Conservation (phyloP, 2,113 vertebrate genomes). For the Catharus bicknelli region DNA sequence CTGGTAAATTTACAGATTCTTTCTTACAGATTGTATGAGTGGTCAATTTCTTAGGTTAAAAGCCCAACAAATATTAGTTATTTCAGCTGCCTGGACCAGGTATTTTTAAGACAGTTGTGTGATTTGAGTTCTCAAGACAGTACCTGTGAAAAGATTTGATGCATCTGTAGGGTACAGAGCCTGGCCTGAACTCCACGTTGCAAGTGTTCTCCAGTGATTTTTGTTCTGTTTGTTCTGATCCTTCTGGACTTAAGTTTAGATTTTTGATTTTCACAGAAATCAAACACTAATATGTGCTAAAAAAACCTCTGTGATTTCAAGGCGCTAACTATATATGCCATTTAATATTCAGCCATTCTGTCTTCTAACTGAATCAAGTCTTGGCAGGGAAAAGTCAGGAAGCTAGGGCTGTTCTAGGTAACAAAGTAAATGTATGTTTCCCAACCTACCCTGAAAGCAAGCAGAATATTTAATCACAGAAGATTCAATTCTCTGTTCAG, state of each 20-base stretch:
- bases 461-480: background rate
- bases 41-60: background rate
- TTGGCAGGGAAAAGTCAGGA: background rate
- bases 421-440: background rate
- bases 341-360: background rate
- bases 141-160: background rate
- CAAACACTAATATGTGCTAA: background rate
- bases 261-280: background rate
- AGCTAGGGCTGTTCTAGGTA: background rate
- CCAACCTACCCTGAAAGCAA: background rate
- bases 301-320: background rate
- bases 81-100: background rate
- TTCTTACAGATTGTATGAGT: background rate
- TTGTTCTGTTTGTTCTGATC: background rate
- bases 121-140: background rate
- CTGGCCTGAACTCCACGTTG: background rate
- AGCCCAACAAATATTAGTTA: background rate
- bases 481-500: background rate
- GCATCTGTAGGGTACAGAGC: background rate
- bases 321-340: background rate
- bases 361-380: background rate
- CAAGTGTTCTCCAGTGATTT: background rate
- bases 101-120: background rate
- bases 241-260: background rate
- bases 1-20: background rate